A percentile compares a stretch with the other conserved stretches of the same genome.
phyloP scores from a whole-genome alignment of 2,888 invertebrate species.

The Agriopis marginaria region DNA sequence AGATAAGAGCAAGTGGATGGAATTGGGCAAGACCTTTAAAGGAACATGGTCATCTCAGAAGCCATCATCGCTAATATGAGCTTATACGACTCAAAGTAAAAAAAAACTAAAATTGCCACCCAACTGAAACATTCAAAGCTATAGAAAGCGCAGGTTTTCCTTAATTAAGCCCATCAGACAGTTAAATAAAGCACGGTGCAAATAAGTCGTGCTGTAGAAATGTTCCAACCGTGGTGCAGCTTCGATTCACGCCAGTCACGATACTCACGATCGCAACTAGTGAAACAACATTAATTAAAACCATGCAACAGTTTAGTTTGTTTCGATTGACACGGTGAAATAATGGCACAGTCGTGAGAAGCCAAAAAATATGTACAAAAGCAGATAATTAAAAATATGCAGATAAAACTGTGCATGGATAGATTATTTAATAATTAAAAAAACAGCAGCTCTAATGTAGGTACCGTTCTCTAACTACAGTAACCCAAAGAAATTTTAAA shows the following conservation, averaged over 20 bases:
- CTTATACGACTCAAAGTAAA: too few species aligned
- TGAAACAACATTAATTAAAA: slow-evolving; percentile 27
- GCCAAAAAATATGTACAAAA: not conserved
- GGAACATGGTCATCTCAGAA: too few species aligned
- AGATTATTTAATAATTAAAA: too few species aligned
- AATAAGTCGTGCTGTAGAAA: slow-evolving; percentile 24
- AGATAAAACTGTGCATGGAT: too few species aligned
- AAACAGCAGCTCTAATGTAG: too few species aligned
- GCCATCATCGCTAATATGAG: too few species aligned
- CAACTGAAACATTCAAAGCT: not conserved
- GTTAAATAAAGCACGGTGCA: slow-evolving; percentile 16
- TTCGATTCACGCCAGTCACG: slow-evolving; percentile 8
- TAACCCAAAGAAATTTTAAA: too few species aligned
- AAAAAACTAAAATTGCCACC: not conserved
- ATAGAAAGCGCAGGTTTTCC: not conserved
- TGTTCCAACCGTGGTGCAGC: slow-evolving; percentile 1
- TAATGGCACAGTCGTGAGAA: slow-evolving; percentile 10
- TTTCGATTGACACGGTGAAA: slow-evolving; percentile 11
- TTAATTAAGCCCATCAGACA: slow-evolving; percentile 9
- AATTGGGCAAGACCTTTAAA: too few species aligned
- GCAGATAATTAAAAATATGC: too few species aligned
- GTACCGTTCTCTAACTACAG: too few species aligned
- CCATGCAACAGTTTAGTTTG: slow-evolving; percentile 5
- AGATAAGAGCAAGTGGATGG: too few species aligned
- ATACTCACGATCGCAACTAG: slow-evolving; percentile 20